Evolutionary conservation across 2,113 vertebrate species (phyloP).

Genomic region (Gopherus flavomarginatus): DNA sequence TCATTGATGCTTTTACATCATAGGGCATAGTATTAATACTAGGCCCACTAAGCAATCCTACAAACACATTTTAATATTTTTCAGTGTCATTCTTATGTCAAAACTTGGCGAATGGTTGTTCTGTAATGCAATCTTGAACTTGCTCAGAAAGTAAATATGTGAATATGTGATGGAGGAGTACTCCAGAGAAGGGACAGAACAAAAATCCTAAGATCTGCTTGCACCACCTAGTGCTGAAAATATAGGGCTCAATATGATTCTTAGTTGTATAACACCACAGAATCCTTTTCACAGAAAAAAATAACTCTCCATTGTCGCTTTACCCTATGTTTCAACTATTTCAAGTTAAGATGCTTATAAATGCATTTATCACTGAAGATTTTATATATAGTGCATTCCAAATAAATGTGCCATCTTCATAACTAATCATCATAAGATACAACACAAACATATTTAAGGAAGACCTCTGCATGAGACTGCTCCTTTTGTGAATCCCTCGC

Average conservation of each 20-base stretch:
- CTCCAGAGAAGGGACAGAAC: neutral
- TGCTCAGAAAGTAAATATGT: neutral
- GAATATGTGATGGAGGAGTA: neutral
- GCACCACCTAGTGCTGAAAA: neutral
- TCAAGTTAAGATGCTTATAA: neutral
- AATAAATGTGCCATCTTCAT: neutral
- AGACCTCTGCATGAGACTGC: neutral
- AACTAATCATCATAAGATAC: neutral
- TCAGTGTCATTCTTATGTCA: neutral
- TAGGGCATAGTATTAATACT: neutral
- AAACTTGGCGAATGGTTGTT: neutral
- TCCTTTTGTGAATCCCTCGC: neutral
- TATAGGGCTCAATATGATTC: neutral
- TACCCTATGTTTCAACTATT: neutral
- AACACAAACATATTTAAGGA: neutral
- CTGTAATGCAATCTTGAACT: neutral
- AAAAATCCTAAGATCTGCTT: neutral
- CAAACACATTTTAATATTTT: neutral
- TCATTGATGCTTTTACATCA: neutral
- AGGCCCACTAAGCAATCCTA: rapidly evolving
- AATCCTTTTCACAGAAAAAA: neutral
- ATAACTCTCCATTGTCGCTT: neutral
- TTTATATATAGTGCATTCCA: rapidly evolving
- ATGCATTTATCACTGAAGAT: neutral
- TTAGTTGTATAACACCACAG: neutral